Evolutionary conservation across 2,888 invertebrate species (phyloP).

Genomic region (Metellina segmentata): DNA sequence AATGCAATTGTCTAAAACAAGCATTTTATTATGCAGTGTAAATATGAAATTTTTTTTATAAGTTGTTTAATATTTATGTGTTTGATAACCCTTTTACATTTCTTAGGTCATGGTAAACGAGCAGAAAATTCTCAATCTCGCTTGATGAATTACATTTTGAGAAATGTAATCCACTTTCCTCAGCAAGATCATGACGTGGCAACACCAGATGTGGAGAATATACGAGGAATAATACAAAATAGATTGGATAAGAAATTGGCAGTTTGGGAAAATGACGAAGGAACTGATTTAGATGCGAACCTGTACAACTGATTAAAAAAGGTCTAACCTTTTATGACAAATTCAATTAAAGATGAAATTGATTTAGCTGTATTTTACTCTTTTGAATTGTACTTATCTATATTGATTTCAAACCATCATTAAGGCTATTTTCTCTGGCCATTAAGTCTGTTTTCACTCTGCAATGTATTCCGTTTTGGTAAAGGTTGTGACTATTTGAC

Average conservation of each 20-base stretch:
- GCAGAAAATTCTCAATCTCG: conserved; percentile 11
- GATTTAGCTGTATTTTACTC: neutral
- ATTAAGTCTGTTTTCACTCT: too few relatives aligned
- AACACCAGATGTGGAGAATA: neutral
- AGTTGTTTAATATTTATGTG: too few relatives aligned
- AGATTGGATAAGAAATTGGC: conserved; percentile 14
- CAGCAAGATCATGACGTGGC: neutral
- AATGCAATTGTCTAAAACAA: too few relatives aligned
- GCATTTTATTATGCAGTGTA: too few relatives aligned
- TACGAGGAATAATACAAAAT: neutral
- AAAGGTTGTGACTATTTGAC: too few relatives aligned
- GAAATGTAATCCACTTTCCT: conserved; percentile 1
- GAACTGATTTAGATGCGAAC: too few relatives aligned
- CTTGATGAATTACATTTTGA: conserved; percentile 36
- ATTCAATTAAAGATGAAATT: neutral
- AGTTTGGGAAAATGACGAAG: neutral
- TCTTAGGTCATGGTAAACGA: conserved; percentile 61
- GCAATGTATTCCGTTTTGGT: too few relatives aligned
- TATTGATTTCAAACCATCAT: too few relatives aligned
- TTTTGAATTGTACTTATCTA: neutral
- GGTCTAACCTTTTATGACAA: neutral
- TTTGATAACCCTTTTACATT: neutral
- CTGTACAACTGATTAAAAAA: neutral
- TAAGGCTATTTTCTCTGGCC: too few relatives aligned
- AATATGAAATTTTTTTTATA: too few relatives aligned